phyloP scores from a whole-genome alignment of 1,140 invertebrate genomes.

The Chymomyza costata region DNA sequence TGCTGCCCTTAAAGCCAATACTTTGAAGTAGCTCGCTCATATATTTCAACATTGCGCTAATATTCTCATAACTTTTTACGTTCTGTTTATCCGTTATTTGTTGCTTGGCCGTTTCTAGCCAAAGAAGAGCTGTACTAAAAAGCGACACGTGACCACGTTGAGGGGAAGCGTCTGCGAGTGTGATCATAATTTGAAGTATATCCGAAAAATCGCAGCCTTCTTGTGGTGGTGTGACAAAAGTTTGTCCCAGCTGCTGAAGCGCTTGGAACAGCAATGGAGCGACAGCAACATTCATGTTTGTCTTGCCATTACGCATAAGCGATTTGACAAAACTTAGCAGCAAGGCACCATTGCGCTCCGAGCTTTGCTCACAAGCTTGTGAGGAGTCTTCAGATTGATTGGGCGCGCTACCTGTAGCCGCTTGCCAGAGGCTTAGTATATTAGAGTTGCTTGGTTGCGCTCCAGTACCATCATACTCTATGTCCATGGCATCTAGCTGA shows the following conservation, averaged over 20 bases:
- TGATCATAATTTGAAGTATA: conserved; percentile 86
- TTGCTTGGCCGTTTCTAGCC: conserved; percentile 84
- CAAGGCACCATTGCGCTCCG: conserved; percentile 83
- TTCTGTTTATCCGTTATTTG: conserved; percentile 78
- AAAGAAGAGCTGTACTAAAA: conserved; percentile 86
- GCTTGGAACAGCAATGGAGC: conserved; percentile 81
- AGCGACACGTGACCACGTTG: conserved; percentile 85
- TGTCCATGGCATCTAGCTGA: conserved; percentile 74
- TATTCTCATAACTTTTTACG: conserved; percentile 56
- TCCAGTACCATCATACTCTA: conserved; percentile 58
- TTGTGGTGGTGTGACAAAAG: conserved; percentile 80
- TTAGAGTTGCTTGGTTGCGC: conserved; percentile 67
- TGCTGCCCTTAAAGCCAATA: conserved; percentile 74
- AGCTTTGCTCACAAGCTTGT: not conserved
- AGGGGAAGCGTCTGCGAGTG: conserved; percentile 87
- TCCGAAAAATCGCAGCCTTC: conserved; percentile 87
- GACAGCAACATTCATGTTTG: conserved; percentile 72
- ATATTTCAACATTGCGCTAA: conserved; percentile 75
- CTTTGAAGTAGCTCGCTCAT: conserved; percentile 77
- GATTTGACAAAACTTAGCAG: conserved; percentile 84
- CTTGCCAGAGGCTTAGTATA: conserved; percentile 61
- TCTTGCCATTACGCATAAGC: conserved; percentile 84
- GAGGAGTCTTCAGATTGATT: not conserved
- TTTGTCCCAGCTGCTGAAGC: conserved; percentile 84
- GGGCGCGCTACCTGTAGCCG: conserved; percentile 17